Base-by-base conservation (phyloP, 2,888 invertebrate species). In the Hofmannophila pseudospretella region DNA sequence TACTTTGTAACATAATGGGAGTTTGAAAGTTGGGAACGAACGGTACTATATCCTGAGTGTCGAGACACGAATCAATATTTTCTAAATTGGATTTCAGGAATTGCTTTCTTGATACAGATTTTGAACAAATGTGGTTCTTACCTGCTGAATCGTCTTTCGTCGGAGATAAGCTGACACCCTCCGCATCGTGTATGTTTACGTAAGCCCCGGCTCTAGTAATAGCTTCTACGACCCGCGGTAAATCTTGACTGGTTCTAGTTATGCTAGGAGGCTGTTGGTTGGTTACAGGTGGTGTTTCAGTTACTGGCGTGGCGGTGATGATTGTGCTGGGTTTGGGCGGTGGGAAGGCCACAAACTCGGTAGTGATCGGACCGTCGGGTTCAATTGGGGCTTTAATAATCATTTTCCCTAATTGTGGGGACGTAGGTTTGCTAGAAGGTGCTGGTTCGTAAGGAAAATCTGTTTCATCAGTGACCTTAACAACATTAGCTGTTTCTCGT, bases 161-260 rank as follows among this genome's bases (percentile, higher is more conserved):
- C 70, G 89, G 87, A 56, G 89, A 86, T 57, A 85, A 79, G 76
- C 88, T 84, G 88, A 88, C 84, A 67, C 88, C 88, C 67, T 88
- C 88, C 56, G 89, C 84, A 58, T 90, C 91, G 71, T 92, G 91
- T 66, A 93, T 89, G 87, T 92, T 91, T 69, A 92, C 92, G 79
- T 92, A 92, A 49, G 92, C 92, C 51, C 92, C 92, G 25, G 79
- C 77, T 56, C 85, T 80, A 65, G 84, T 81, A 45, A 84, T 79
- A 42, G 68, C 84, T 67, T 86, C 84, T 52, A 85, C 76, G 46
- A 85, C 64, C 48, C 82, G 71, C 38, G 85, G 85, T 46, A 77
- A 56, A 43, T 79, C 76, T 61, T 74, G 71, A 48, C 54, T 61
- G 37, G 59, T 70, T 68, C 73, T 81, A 46, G 55, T 56, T 49